Evolutionary conservation across 2,888 invertebrate genomes (phyloP).

Genomic region (Drosophila neutralis): DNA sequence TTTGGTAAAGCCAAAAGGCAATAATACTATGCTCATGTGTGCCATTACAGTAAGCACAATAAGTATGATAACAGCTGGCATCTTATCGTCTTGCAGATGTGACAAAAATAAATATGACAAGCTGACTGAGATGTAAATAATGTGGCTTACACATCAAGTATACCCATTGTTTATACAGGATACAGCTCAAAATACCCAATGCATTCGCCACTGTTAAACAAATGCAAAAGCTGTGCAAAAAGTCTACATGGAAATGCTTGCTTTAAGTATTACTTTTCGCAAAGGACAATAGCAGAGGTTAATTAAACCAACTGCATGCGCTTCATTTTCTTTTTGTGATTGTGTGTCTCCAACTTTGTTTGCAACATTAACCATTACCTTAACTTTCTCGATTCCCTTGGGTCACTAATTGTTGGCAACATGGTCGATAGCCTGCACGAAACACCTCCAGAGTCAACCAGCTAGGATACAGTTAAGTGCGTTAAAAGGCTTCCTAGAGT

Average conservation of each 20-base stretch:
- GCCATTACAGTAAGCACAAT: background rate
- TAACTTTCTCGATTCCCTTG: constrained; percentile 36
- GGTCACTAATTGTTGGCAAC: constrained; percentile 68
- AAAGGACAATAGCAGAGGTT: constrained; percentile 43
- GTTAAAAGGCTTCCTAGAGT: constrained; percentile 57
- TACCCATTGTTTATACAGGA: background rate
- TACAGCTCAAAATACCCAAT: constrained; percentile 30
- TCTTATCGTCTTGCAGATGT: background rate
- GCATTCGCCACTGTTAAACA: constrained; percentile 33
- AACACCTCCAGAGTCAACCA: constrained; percentile 48
- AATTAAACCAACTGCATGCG: constrained; percentile 53
- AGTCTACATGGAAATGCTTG: constrained; percentile 3
- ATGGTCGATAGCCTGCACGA: constrained; percentile 58
- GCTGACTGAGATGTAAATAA: background rate
- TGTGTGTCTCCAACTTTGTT: constrained; percentile 24
- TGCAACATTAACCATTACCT: constrained; percentile 39
- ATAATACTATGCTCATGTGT: background rate
- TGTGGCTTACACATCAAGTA: background rate
- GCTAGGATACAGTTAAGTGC: constrained; percentile 31
- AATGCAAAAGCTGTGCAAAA: constrained; percentile 10
- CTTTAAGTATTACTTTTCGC: constrained; percentile 67
- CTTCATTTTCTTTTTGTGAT: background rate
- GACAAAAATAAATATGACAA: constrained; percentile 3
- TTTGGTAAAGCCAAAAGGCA: background rate
- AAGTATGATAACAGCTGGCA: background rate